Evolutionary conservation across 2,797 vertebrate genomes (phyloP), one percentile per base, ranked within the genome.

Genomic region (Labroides dimidiatus): DNA sequence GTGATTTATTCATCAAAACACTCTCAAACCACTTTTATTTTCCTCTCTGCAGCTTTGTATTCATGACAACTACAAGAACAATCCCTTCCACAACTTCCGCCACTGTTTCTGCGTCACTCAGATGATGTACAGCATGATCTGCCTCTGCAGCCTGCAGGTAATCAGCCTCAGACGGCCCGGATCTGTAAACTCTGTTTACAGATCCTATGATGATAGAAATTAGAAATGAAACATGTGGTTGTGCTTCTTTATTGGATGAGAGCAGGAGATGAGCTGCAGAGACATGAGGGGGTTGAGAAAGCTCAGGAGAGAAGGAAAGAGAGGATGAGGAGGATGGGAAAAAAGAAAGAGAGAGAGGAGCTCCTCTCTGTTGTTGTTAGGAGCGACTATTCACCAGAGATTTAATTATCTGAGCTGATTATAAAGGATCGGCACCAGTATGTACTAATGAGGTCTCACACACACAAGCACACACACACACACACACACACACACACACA

Each of bases 121-220:
- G 94, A 99, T 99, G 97, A 98, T 99, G 96, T 98, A 98, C 93
- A 96, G 97, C 86, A 97, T 98, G 96, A 93, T 98, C 86, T 96
- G 94, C 0, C 95, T 97, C 85, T 98, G 97, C 86, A 90, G 78
- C 69, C 94, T 99, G 12, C 95, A 97, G 96, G 96, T 97, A 75
- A 78, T 3, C 37, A 4, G 30, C 30, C 30, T 33, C 30, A 33
- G 30, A 33, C 30, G 8, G 8, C 30, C 30, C 30, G 1, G 4
- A 4, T 33, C 30, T 33, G 30, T 33, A 33, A 33, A 33, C 30
- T 33, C 30, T 33, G 30, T 33, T 6, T 33, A 33, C 30, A 33
- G 30, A 1, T 33, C 30, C 8, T 33, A 39, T 2, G 11, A 39
- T 12, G 10, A 13, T 12, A 2, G 13, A 2, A 12, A 39, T 39